Percentiles rank a stretch among this genome's conserved stretches.
phyloP scores from a whole-genome alignment of 2,888 invertebrate species.

The Palloptera scutellata region DNA sequence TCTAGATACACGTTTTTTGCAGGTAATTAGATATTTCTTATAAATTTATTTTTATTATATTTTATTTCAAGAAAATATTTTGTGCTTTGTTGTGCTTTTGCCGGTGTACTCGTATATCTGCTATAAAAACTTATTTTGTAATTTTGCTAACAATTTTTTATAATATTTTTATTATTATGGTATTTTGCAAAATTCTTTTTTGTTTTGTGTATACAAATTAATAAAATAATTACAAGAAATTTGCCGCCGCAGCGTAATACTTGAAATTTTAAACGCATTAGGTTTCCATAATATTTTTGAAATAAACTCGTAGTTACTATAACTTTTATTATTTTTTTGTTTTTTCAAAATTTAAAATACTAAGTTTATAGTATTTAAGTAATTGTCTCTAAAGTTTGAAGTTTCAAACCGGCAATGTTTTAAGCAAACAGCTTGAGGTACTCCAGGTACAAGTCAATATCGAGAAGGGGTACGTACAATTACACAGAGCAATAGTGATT shows the following conservation, averaged over 20 bases:
- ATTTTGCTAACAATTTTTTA: neutral
- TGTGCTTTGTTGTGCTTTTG: neutral
- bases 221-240: neutral
- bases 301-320: too few relatives aligned
- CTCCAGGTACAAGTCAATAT: too few relatives aligned
- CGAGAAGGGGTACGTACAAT: too few relatives aligned
- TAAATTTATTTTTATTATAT: neutral
- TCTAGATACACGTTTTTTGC: constrained; percentile 15
- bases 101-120: neutral
- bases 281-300: neutral
- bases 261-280: neutral
- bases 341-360: too few relatives aligned
- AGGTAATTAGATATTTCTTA: constrained; percentile 18
- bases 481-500: too few relatives aligned
- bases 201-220: neutral
- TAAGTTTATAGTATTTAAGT: too few relatives aligned
- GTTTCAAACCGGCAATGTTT: too few relatives aligned
- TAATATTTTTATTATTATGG: neutral
- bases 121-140: neutral
- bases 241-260: neutral
- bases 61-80: constrained; percentile 1
- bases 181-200: constrained; percentile 3
- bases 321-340: too few relatives aligned
- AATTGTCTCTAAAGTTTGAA: too few relatives aligned
- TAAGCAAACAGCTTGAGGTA: too few relatives aligned